A percentile compares a stretch with the other conserved stretches of the same genome.
Conservation (phyloP, 2,113 vertebrate genomes). For the Calonectris borealis region DNA sequence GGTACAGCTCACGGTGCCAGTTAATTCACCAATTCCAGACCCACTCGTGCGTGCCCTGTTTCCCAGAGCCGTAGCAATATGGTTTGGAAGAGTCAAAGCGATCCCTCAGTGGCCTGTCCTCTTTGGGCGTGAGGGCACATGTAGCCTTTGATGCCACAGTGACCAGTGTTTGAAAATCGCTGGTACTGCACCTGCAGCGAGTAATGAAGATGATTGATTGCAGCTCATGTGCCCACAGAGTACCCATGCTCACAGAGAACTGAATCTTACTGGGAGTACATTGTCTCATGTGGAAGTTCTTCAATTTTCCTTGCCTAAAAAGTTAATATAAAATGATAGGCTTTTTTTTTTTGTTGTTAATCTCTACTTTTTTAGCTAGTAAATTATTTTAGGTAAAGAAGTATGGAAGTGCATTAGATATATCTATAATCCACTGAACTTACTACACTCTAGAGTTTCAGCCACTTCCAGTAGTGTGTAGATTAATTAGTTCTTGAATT, state of each 20-base stretch:
- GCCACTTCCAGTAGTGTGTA: not conserved
- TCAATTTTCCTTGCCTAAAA: not conserved
- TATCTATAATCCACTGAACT: not conserved
- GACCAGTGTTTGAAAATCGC: not conserved
- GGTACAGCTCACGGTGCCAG: rapidly evolving
- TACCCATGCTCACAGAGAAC: not conserved
- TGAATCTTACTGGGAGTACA: not conserved
- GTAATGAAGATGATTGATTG: not conserved
- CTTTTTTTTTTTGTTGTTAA: no score
- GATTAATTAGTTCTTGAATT: conserved; percentile 13
- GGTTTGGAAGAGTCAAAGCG: not conserved
- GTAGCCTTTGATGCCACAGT: not conserved
- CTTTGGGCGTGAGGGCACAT: not conserved
- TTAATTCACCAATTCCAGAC: not conserved
- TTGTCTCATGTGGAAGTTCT: not conserved
- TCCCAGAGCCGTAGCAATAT: not conserved
- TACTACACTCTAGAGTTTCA: not conserved
- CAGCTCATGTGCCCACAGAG: not conserved
- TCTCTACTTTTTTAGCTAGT: not conserved
- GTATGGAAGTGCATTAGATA: not conserved
- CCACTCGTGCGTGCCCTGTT: rapidly evolving
- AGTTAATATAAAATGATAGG: rapidly evolving
- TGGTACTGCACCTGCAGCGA: not conserved
- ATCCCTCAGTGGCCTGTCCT: not conserved
- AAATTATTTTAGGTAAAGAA: not conserved